These are phyloP conservation scores for Octodonta nipae DNA, from an alignment of 2,888 invertebrate species.

Conservation along the genomic window DNA sequence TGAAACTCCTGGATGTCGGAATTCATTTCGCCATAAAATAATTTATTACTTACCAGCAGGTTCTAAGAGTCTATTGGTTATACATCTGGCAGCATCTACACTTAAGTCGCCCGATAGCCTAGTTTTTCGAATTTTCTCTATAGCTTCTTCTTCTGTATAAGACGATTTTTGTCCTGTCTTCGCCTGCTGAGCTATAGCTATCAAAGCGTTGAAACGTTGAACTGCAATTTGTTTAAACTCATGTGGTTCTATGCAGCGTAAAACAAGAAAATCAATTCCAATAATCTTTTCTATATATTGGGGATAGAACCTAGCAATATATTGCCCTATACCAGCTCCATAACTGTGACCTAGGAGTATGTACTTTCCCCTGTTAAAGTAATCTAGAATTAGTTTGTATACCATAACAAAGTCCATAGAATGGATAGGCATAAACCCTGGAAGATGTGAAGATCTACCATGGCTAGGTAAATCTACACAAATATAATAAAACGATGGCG, in stretches of 20 bases:
- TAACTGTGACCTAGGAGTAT: conserved; percentile 33
- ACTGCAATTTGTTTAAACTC: neutral
- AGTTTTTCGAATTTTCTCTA: conserved; percentile 36
- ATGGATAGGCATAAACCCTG: conserved; percentile 29
- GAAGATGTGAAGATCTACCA: conserved; percentile 44
- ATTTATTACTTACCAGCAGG: conserved; percentile 32
- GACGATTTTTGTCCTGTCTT: conserved; percentile 27
- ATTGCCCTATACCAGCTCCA: conserved; percentile 37
- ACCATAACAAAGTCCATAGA: conserved; percentile 34
- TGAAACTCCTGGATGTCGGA: no score
- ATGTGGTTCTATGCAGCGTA: conserved; percentile 17
- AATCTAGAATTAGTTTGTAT: conserved; percentile 22
- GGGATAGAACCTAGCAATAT: conserved; percentile 34
- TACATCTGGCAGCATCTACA: conserved; percentile 36
- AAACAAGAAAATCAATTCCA: conserved; percentile 33
- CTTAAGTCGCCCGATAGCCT: no score
- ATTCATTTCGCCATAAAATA: no score
- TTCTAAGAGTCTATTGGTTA: conserved; percentile 37
- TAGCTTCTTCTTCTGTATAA: conserved; percentile 37
- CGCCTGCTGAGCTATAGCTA: no score
- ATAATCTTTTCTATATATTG: conserved; percentile 34
- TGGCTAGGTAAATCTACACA: conserved; percentile 47
- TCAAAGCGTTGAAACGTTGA: no score
- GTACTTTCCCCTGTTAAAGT: conserved; percentile 24
- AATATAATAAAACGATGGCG: conserved; percentile 35